These are phyloP conservation scores for Plutella xylostella DNA, from an alignment of 2,888 invertebrate genomes.

Conservation along the genomic window DNA sequence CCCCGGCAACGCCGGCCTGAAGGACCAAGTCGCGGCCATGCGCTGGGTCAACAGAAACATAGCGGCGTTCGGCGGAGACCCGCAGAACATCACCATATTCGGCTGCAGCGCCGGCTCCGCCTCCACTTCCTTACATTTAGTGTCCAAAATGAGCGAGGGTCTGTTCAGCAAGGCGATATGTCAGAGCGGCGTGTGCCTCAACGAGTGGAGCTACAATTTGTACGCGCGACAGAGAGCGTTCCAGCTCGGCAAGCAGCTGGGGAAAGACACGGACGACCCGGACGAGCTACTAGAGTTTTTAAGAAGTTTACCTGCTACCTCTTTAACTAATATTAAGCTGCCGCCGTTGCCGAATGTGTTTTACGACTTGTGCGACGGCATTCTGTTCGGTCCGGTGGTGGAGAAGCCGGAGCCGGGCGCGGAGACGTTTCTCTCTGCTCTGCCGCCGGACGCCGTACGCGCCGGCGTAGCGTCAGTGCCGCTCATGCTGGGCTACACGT, in stretches of 20 bases:
- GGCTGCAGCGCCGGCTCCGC: slow-evolving; percentile 62
- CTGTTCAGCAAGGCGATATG: slow-evolving; percentile 60
- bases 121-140: slow-evolving; percentile 43
- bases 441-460: slow-evolving; percentile 34
- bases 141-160: slow-evolving; percentile 52
- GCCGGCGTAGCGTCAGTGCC: slow-evolving; percentile 45
- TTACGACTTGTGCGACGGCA: slow-evolving; percentile 40
- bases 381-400: slow-evolving; percentile 54
- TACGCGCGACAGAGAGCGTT: slow-evolving; percentile 47
- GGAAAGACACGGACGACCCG: slow-evolving; percentile 45
- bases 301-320: slow-evolving; percentile 32
- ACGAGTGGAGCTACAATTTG: slow-evolving; percentile 51
- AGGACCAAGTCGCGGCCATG: slow-evolving; percentile 61
- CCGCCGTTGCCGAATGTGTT: slow-evolving; percentile 32
- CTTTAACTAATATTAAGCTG: slow-evolving; percentile 42
- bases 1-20: slow-evolving; percentile 60
- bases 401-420: slow-evolving; percentile 37
- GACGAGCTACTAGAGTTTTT: slow-evolving; percentile 44
- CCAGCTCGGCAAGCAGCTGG: slow-evolving; percentile 50
- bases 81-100: slow-evolving; percentile 52
- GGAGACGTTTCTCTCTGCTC: slow-evolving; percentile 40
- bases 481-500: slow-evolving; percentile 50
- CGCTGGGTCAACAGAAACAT: slow-evolving; percentile 60
- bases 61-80: slow-evolving; percentile 48
- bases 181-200: slow-evolving; percentile 59